Evolutionary conservation across 2,888 invertebrate genomes (phyloP), one percentile per base, ranked within the genome.

Genomic region (Panopea generosa): DNA sequence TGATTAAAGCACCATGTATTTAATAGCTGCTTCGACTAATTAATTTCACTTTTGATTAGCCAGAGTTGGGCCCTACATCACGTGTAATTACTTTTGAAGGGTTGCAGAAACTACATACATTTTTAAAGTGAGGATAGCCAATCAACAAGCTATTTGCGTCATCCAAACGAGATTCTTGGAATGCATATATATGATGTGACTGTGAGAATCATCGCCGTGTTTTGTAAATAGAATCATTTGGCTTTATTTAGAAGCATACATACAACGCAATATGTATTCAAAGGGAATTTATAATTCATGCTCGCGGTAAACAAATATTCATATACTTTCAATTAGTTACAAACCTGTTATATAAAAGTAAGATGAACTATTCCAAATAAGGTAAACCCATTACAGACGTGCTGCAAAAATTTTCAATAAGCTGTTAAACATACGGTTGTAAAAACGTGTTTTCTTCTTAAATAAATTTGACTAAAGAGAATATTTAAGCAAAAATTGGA

Each of bases 21-120:
- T 71, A 77, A 77, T 68, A 71, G 67, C 62, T 33, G 53, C 11
- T 49, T 56, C 57, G 27, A 57, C 27, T 61, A 77, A 71, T 77
- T 71, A 71, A 71, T 77, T 77, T 67, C 63, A 67, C 59, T 53
- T 62, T 61, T 50, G 45, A 33, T 45, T 33, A n/a, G 55, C 50
- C 59, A 16, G n/a, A n/a, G 27, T 18, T 45, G 26, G 38, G n/a
- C 20, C n/a, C 26, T 50, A 45, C 62, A 56, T 56, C 55, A 49
- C 38, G 20, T 20, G 55, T 62, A 62, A 60, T 55, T n/a, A 22
- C 9, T 59, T 14, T n/a, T 14, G n/a, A 11, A 2, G 16, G 24
- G 52, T 47, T 20, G 47, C n/a, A 47, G 47, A 4, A 20, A 14
- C 9, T 3, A 4, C 52, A 4, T 52, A 52, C 14, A 11, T 52